Evolutionary conservation across 2,888 invertebrate species (phyloP), one percentile per base, ranked within the genome.

Genomic region (Quadroppia sp.): DNA sequence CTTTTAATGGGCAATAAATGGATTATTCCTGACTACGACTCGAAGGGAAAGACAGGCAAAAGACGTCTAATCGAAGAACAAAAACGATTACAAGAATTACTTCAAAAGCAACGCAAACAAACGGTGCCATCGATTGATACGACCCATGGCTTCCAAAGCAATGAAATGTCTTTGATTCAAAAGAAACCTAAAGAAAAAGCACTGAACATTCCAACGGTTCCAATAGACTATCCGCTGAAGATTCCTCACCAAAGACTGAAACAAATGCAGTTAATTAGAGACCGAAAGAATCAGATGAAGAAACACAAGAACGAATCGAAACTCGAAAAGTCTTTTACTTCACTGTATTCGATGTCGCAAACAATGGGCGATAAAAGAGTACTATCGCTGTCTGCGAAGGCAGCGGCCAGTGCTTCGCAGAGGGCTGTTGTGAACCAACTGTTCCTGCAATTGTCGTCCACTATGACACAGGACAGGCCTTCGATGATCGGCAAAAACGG

Each of bases 1-100:
- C 70, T 77, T 23, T 36, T 77, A 13, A 71, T 75, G 25, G 77
- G 76, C 3, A 67, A 71, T 42, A 76, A 77, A 53, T 78, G 77
- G 77, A 74, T 77, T 42, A 76, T 77, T 23, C 75, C 77, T 6
- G 70, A 75, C 25, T 74, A 74, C 40, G 71, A 73, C 15, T 20
- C 25, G 13, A 72, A 75, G 9, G 74, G 72, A 13, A 75, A 73
- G 64, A 74, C 53, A 13, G 45, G 45, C 9, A 53, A 28, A 50
- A 69, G 70, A 56, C 42, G 69, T 17, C 17, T 67, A 30, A 42
- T 40, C n/a, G 32, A 40, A 15, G 72, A 72, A 67, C 40, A 42
- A 28, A 61, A 25, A 42, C 61, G 28, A 20, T 23, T 72, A 17
- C 73, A 59, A 59, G 59, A 59, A 59, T n/a, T 59, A 11, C 59